Evolutionary conservation across 2,797 vertebrate genomes (phyloP), one percentile per base, ranked within the genome.

Genomic region (Sciaenops ocellatus): DNA sequence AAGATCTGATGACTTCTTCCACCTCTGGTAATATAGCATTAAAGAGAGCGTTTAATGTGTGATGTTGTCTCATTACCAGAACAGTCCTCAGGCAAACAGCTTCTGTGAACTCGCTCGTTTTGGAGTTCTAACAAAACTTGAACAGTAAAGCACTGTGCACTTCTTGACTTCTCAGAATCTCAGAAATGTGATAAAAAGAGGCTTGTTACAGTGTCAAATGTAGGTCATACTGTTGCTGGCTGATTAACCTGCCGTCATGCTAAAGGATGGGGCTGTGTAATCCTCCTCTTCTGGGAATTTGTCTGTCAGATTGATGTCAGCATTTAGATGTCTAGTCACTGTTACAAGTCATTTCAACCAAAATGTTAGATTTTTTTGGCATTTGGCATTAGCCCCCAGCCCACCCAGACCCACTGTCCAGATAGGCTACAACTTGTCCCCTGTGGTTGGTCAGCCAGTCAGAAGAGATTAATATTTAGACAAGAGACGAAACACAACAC

Each of bases 121-220:
- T 44, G 6, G 4, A 47, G 22, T 28, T 52, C 15, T 3, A 26
- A 0, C 18, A 30, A 11, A 67, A n/a, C 15, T 34, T 16, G 47
- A 68, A 80, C 73, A 77, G 56, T 47, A n/a, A 41, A 54, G 42
- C 70, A 34, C 34, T 75, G 54, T 73, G 48, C n/a, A 51, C 16
- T 38, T 15, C 10, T 7, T 26, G 52, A 44, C 1, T 73, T 69
- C 64, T 8, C 6, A 62, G 67, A 69, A 76, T 57, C 30, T 22
- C 17, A 24, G 12, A 65, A 75, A 66, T 16, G 28, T 72, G 51
- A 73, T 13, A 0, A n/a, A 69, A 3, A n/a, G 8, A 61, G 3
- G n/a, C 12, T 54, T 59, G 28, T 47, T 22, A 3, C 5, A 6
- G 6, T n/a, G 15, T 30, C 24, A 70, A n/a, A 73, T 59, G 24